phyloP scores from a whole-genome alignment of 2,797 vertebrate species.

The Menidia menidia region DNA sequence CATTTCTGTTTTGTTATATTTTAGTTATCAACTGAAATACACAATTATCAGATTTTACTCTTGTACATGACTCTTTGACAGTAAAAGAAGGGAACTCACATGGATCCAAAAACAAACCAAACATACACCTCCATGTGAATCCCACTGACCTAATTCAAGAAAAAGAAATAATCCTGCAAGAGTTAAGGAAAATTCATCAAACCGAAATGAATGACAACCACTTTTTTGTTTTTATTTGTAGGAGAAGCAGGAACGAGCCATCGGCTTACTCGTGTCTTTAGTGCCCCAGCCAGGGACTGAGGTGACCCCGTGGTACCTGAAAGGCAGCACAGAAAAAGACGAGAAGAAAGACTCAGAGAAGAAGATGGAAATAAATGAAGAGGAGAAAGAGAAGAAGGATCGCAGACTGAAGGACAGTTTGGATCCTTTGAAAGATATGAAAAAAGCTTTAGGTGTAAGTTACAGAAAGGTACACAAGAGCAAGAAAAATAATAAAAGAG shows the following conservation, averaged over 20 bases:
- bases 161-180: not conserved
- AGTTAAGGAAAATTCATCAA: not conserved
- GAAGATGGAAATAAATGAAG: conserved; percentile 69
- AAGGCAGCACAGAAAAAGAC: conserved; percentile 68
- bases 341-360: conserved; percentile 52
- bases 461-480: conserved; percentile 71
- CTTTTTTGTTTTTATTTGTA: conserved; percentile 43
- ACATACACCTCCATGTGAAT: not conserved
- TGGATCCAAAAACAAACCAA: too few relatives aligned
- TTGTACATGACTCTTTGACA: too few relatives aligned
- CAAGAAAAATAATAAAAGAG: conserved; percentile 72
- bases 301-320: conserved; percentile 90
- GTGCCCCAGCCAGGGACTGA: conserved; percentile 88
- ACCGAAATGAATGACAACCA: not conserved
- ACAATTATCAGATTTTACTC: too few relatives aligned
- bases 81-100: too few relatives aligned
- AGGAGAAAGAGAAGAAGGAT: conserved; percentile 84
- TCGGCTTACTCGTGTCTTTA: conserved; percentile 90
- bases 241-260: conserved; percentile 89
- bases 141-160: not conserved
- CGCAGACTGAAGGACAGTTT: conserved; percentile 85
- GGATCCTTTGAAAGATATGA: conserved; percentile 88
- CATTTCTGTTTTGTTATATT: too few relatives aligned
- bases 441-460: conserved; percentile 80
- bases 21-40: too few relatives aligned